These are phyloP conservation scores for Dendrolimus houi DNA, from an alignment of 2,888 invertebrate genomes.

Conservation along the genomic window DNA sequence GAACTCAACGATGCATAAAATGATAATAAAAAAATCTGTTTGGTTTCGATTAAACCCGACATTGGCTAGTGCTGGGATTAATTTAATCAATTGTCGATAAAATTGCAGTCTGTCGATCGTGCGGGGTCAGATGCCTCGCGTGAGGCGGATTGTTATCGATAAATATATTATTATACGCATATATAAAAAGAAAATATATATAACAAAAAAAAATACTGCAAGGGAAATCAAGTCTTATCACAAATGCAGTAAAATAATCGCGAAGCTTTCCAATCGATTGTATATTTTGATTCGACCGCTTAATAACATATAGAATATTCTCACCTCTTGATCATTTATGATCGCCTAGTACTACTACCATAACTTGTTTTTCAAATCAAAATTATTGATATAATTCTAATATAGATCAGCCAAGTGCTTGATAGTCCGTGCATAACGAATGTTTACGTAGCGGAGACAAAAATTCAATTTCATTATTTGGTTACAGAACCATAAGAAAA, in stretches of 20 bases:
- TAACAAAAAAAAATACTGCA: constrained; percentile 25
- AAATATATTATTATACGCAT: not conserved
- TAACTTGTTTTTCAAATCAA: no score
- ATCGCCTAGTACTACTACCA: no score
- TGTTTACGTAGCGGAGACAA: no score
- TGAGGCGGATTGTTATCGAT: not conserved
- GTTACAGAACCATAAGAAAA: no score
- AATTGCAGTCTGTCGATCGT: constrained; percentile 26
- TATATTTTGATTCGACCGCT: not conserved
- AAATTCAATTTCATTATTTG: no score
- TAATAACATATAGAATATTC: no score
- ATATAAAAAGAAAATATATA: not conserved
- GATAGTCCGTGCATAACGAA: no score
- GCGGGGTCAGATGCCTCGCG: constrained; percentile 17
- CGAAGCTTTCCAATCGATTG: not conserved
- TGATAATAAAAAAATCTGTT: not conserved
- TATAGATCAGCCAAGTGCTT: no score
- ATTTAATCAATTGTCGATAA: constrained; percentile 19
- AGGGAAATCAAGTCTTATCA: constrained; percentile 42
- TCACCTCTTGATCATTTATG: no score
- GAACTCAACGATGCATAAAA: no score
- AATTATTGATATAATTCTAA: no score
- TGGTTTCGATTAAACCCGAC: not conserved
- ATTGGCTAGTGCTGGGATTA: constrained; percentile 3
- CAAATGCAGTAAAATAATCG: constrained; percentile 38